These are phyloP conservation scores for Antedon mediterranea DNA, from an alignment of 53 echinoderm and acorn worm genomes.

Conservation along the genomic window DNA sequence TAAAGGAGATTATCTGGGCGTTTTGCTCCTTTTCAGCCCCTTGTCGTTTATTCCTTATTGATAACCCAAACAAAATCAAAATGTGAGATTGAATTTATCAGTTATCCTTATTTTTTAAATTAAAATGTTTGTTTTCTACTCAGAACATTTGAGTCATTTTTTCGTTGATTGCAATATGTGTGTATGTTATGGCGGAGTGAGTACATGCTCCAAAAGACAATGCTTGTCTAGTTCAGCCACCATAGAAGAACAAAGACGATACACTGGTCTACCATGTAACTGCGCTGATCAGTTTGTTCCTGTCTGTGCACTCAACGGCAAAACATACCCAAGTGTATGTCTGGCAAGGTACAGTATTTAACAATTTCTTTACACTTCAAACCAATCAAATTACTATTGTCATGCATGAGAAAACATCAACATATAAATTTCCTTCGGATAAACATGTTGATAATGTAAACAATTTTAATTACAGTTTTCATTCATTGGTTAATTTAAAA, in stretches of 20 bases:
- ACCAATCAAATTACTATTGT: background rate
- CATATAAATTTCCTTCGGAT: too few relatives aligned
- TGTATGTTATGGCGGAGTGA: slow-evolving; percentile 63
- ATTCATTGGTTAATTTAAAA: too few relatives aligned
- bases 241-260: slow-evolving; percentile 50
- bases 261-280: slow-evolving; percentile 73
- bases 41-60: too few relatives aligned
- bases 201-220: slow-evolving; percentile 80
- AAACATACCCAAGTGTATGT: slow-evolving; percentile 87
- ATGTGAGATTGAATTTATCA: too few relatives aligned
- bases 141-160: slow-evolving; percentile 87
- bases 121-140: background rate
- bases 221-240: slow-evolving; percentile 33
- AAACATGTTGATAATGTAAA: too few relatives aligned
- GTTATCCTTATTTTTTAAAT: too few relatives aligned
- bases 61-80: too few relatives aligned
- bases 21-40: too few relatives aligned
- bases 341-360: slow-evolving; percentile 53
- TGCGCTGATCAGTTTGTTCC: slow-evolving; percentile 84
- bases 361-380: too few relatives aligned
- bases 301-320: slow-evolving; percentile 79
- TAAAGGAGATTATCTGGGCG: too few relatives aligned
- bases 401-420: too few relatives aligned
- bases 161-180: slow-evolving; percentile 82
- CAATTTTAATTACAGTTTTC: background rate